Conservation (phyloP, 2,113 vertebrate genomes). For the Garra rufa region DNA sequence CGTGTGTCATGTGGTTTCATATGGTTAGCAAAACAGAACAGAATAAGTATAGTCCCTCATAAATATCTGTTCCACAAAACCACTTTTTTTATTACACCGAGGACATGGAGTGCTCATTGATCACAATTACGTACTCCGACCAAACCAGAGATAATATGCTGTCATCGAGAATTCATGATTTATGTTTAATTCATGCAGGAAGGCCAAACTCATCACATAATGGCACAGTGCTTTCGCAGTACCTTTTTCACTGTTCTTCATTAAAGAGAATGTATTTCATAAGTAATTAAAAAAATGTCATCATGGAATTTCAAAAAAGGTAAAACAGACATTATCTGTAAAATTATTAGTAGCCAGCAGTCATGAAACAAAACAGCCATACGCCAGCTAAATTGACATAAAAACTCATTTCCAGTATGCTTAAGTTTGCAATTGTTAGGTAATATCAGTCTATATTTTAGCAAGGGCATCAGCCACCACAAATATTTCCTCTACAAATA, state of each 20-base stretch:
- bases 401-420: neutral
- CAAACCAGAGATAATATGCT: conserved; percentile 7
- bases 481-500: neutral
- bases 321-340: neutral
- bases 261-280: neutral
- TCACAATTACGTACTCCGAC: neutral
- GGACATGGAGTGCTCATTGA: neutral
- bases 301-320: neutral
- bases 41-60: conserved; percentile 22
- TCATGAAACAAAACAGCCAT: neutral
- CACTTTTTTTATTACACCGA: conserved; percentile 36
- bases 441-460: neutral
- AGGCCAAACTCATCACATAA: neutral
- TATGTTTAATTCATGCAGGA: neutral
- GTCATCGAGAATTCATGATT: neutral
- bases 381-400: neutral
- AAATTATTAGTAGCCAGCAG: neutral
- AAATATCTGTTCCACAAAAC: conserved; percentile 47
- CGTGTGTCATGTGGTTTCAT: neutral
- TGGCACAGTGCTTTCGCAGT: neutral
- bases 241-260: neutral
- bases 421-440: neutral
- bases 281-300: neutral
- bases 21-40: conserved; percentile 12
- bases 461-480: neutral